Conservation (phyloP, 1,140 invertebrate genomes). For the Batillaria attramentaria region DNA sequence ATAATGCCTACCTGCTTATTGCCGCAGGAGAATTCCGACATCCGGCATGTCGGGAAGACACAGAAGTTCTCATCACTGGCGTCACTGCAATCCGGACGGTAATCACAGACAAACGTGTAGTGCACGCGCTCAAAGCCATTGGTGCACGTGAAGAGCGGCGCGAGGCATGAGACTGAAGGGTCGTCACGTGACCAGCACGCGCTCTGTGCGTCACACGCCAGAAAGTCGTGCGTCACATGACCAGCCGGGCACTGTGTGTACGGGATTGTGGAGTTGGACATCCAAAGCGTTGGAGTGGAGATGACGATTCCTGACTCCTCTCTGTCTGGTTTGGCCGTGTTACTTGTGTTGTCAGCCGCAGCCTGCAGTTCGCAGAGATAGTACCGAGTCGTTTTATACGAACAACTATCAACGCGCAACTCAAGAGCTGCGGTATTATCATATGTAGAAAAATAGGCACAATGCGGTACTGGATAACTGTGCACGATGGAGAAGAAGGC, state of each 20-base stretch:
- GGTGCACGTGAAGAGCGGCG: neutral
- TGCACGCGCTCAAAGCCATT: neutral
- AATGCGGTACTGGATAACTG: neutral
- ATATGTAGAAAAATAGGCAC: neutral
- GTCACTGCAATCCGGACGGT: conserved; percentile 13
- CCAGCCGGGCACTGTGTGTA: neutral
- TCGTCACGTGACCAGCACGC: neutral
- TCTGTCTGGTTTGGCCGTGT: neutral
- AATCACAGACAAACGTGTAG: conserved; percentile 22
- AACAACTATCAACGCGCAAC: no score
- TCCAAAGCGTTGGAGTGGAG: no score
- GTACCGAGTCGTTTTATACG: neutral
- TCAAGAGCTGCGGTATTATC: neutral
- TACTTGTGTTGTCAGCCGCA: neutral
- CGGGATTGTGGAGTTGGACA: neutral
- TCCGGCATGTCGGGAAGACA: neutral
- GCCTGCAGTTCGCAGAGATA: neutral
- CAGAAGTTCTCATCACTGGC: conserved; percentile 20
- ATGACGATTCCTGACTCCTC: no score
- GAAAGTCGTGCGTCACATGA: conserved; percentile 18
- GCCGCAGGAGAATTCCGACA: neutral
- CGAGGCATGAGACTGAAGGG: neutral
- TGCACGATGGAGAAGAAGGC: no score
- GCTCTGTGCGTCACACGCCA: conserved; percentile 7
- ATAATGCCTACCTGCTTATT: conserved; percentile 15